phyloP scores from a whole-genome alignment of 1,140 invertebrate species.

The Ridgeia piscesae region DNA sequence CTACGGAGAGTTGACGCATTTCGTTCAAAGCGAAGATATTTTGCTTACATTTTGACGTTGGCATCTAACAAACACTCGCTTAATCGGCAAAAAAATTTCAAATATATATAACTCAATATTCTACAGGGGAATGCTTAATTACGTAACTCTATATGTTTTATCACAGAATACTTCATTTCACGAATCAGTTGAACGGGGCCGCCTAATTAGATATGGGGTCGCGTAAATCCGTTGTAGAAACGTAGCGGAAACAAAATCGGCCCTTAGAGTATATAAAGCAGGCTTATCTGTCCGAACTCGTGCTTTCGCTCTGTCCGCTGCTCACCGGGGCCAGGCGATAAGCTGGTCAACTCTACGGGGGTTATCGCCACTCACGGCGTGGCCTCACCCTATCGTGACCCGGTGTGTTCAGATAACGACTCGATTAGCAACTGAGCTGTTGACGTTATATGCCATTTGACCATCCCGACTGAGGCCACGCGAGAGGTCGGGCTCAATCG shows the following conservation, averaged over 20 bases:
- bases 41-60: too few relatives aligned
- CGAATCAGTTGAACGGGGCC: too few relatives aligned
- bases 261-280: neutral
- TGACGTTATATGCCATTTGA: neutral
- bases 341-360: neutral
- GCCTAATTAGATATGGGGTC: neutral
- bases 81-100: too few relatives aligned
- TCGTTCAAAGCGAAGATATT: too few relatives aligned
- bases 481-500: neutral
- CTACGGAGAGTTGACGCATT: too few relatives aligned
- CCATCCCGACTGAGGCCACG: neutral
- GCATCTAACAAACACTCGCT: too few relatives aligned
- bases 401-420: neutral
- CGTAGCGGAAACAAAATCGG: neutral
- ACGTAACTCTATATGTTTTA: too few relatives aligned
- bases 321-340: neutral
- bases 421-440: neutral
- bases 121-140: too few relatives aligned
- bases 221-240: neutral
- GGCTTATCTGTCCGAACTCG: neutral
- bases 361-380: neutral
- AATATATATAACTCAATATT: too few relatives aligned
- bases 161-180: too few relatives aligned
- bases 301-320: neutral
- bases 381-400: neutral